Evolutionary conservation across 2,797 vertebrate species (phyloP).

Genomic region (Rhabdomys pumilio): DNA sequence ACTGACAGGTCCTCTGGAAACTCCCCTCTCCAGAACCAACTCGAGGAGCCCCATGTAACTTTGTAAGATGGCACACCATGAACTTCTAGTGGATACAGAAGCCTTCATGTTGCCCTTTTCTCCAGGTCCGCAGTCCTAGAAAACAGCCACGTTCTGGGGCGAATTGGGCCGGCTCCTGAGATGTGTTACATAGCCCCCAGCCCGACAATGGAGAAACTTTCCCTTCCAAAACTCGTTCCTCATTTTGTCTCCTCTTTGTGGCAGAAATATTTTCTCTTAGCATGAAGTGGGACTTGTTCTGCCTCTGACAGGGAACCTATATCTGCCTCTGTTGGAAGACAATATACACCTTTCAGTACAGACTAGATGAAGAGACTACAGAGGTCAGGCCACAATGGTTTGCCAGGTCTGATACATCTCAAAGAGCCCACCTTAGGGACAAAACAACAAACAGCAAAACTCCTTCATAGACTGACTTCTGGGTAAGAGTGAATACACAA

Average conservation of each 20-base stretch:
- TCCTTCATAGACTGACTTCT: not conserved
- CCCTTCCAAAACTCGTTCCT: not conserved
- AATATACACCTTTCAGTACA: not conserved
- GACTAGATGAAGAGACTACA: not conserved
- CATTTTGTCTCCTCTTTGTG: not conserved
- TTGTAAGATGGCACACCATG: not conserved
- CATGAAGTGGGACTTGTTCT: not conserved
- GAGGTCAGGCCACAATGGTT: not conserved
- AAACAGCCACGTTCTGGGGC: not conserved
- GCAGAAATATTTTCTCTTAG: not conserved
- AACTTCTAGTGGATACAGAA: not conserved
- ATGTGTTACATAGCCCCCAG: not conserved
- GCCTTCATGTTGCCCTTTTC: not conserved
- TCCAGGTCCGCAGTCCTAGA: not conserved
- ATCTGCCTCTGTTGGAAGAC: not conserved
- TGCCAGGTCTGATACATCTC: not conserved
- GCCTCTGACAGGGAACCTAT: not conserved
- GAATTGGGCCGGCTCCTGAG: not conserved
- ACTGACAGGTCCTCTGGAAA: not conserved
- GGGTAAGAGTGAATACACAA: not conserved
- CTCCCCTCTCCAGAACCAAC: not conserved
- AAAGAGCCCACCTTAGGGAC: not conserved
- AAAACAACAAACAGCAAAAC: constrained; percentile 17
- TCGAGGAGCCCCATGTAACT: too few relatives aligned
- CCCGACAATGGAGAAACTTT: not conserved